A percentile compares a stretch with the other conserved stretches of the same genome.
Conservation (phyloP, 2,113 vertebrate species). For the Eidolon helvum region DNA sequence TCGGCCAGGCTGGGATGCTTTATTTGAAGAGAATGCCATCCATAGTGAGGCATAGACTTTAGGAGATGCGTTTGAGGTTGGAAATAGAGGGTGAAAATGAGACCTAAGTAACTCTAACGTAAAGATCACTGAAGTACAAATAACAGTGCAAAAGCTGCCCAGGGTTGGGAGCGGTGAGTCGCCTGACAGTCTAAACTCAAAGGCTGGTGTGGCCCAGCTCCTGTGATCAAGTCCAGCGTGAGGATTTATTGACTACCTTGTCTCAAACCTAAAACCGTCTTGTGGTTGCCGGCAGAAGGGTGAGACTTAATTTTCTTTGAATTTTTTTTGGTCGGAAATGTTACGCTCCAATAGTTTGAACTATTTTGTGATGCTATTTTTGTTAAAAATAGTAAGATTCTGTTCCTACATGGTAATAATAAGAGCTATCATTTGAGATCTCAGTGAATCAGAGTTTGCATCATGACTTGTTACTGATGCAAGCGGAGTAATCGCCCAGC, state of each 20-base stretch:
- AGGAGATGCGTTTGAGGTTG: background rate
- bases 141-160: background rate
- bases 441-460: background rate
- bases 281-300: background rate
- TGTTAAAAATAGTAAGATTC: background rate
- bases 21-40: background rate
- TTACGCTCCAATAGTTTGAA: background rate
- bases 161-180: background rate
- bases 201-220: background rate
- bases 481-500: fast-evolving
- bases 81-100: background rate
- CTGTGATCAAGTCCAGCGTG: background rate
- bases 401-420: background rate
- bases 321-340: background rate
- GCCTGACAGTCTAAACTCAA: fast-evolving
- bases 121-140: background rate
- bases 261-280: background rate
- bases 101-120: background rate
- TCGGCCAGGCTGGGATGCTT: background rate
- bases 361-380: background rate
- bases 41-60: background rate
- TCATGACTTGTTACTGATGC: fast-evolving
- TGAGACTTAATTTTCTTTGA: background rate
- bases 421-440: background rate
- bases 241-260: background rate